Evolutionary conservation across 2,113 vertebrate genomes (phyloP).

Genomic region (Notarius quadriscutis): DNA sequence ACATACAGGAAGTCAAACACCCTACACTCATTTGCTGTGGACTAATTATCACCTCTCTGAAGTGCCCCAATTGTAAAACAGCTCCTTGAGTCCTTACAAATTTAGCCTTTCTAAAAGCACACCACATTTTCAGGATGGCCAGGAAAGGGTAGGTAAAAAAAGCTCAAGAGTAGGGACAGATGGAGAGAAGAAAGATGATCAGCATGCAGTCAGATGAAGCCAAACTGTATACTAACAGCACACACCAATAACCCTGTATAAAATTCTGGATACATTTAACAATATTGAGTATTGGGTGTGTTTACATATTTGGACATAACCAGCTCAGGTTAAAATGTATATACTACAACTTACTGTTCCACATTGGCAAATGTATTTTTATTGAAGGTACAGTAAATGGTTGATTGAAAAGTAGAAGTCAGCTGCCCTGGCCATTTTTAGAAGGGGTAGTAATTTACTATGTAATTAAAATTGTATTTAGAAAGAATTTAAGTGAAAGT

Average conservation of each 20-base stretch:
- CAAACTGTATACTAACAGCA: conserved; percentile 13
- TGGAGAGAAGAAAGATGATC: conserved; percentile 42
- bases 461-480: background rate
- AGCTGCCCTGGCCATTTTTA: background rate
- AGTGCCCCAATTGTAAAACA: conserved; percentile 48
- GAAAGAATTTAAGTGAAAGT: background rate
- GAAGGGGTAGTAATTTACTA: background rate
- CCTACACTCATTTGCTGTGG: conserved; percentile 17
- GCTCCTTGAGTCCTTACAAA: conserved; percentile 30
- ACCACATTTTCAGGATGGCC: conserved; percentile 31
- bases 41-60: conserved; percentile 43
- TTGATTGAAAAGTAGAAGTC: background rate
- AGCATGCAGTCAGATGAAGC: conserved; percentile 5
- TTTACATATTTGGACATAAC: background rate
- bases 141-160: conserved; percentile 41
- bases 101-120: conserved; percentile 50
- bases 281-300: background rate
- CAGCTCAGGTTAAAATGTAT: background rate
- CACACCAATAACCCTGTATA: background rate
- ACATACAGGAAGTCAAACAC: conserved; percentile 39
- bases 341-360: background rate
- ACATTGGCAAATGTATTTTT: background rate
- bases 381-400: background rate
- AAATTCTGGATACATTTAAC: background rate
- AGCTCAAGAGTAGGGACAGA: conserved; percentile 45